A percentile compares a stretch with the other conserved stretches of the same genome.
Evolutionary conservation across 2,113 vertebrate genomes (phyloP).

Genomic region (Notothenia rossii): DNA sequence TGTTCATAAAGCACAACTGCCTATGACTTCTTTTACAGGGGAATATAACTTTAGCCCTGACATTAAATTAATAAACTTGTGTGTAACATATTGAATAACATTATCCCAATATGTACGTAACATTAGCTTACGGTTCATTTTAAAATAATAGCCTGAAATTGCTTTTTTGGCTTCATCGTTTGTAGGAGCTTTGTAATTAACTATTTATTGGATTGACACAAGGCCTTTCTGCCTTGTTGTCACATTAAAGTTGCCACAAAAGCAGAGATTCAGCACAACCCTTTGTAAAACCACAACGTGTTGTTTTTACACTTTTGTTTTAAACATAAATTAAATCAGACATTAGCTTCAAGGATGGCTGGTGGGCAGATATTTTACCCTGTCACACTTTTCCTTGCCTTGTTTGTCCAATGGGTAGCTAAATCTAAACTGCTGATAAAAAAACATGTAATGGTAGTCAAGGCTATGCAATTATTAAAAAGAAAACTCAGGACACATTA

Average conservation of each 20-base stretch:
- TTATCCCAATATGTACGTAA: neutral
- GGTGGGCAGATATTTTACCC: no score
- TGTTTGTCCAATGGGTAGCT: neutral
- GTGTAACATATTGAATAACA: neutral
- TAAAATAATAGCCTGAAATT: neutral
- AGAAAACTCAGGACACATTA: no score
- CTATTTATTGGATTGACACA: neutral
- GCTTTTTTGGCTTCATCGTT: neutral
- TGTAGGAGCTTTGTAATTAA: neutral
- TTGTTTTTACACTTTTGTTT: neutral
- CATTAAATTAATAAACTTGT: neutral
- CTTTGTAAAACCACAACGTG: no score
- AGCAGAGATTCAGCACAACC: neutral
- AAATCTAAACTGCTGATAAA: neutral
- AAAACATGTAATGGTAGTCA: neutral
- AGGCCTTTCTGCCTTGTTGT: no score
- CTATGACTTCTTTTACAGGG: neutral
- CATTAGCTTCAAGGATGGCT: no score
- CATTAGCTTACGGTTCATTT: neutral
- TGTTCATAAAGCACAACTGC: constrained; percentile 5
- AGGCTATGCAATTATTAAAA: neutral
- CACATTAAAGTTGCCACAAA: neutral
- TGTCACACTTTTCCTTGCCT: neutral
- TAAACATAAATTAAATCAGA: neutral
- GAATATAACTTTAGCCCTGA: no score